Evolutionary conservation across 2,888 invertebrate genomes (phyloP).

Genomic region (Sesamia inferens): DNA sequence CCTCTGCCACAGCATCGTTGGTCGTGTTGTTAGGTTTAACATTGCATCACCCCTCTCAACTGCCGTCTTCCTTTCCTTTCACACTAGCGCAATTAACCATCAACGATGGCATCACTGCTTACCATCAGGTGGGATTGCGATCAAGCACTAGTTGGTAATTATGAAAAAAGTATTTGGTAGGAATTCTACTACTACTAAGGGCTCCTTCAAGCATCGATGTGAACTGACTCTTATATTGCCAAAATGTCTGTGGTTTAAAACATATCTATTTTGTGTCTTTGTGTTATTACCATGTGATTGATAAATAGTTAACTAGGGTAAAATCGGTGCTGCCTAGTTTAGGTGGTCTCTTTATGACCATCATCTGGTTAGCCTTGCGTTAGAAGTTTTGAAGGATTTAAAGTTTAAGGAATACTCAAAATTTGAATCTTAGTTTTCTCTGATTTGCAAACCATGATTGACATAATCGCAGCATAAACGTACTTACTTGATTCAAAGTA

Average conservation of each 20-base stretch:
- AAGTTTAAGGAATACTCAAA: constrained; percentile 3
- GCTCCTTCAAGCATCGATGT: constrained; percentile 5
- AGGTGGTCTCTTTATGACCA: constrained; percentile 16
- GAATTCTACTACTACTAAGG: too few species aligned
- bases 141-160: too few species aligned
- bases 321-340: constrained; percentile 14
- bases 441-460: background rate
- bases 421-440: constrained; percentile 23
- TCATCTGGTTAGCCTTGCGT: background rate
- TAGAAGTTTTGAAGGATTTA: background rate
- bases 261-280: background rate
- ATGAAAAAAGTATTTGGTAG: background rate
- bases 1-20: too few species aligned
- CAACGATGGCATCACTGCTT: too few species aligned
- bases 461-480: background rate
- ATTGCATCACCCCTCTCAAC: too few species aligned
- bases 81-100: too few species aligned
- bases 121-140: too few species aligned
- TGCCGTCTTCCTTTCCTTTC: too few species aligned
- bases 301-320: background rate
- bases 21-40: too few species aligned
- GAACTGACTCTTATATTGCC: constrained; percentile 3
- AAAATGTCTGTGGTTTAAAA: constrained; percentile 17
- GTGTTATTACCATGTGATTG: constrained; percentile 8
- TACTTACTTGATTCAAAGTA: constrained; percentile 21